phyloP scores from a whole-genome alignment of 2,113 vertebrate species.

The Phyllostomus discolor region DNA sequence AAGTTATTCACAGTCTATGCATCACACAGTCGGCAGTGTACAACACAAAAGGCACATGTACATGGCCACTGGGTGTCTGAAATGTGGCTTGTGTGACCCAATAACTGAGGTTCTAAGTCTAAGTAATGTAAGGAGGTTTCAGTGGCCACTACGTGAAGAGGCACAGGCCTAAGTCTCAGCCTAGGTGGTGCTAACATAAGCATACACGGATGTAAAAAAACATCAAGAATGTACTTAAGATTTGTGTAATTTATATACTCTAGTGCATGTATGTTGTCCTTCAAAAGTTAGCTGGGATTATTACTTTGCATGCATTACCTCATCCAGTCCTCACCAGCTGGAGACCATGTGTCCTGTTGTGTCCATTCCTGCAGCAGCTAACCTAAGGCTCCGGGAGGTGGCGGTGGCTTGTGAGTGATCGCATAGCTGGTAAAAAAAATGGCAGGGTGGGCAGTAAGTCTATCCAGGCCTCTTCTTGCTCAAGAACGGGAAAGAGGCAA shows the following conservation, averaged over 20 bases:
- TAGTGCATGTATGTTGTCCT: not conserved
- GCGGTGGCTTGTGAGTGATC: too few relatives aligned
- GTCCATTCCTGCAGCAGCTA: not conserved
- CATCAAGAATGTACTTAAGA: not conserved
- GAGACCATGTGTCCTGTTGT: not conserved
- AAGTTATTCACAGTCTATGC: not conserved
- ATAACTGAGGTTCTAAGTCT: not conserved
- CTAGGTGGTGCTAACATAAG: not conserved
- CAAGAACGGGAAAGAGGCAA: not conserved
- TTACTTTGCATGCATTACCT: not conserved
- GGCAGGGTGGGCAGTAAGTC: not conserved
- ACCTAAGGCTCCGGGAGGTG: not conserved
- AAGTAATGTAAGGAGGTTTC: not conserved
- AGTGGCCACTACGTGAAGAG: not conserved
- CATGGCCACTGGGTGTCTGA: not conserved
- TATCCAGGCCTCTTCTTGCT: not conserved
- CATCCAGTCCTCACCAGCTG: not conserved
- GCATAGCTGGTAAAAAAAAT: not conserved
- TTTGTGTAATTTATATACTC: not conserved
- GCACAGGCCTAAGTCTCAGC: not conserved
- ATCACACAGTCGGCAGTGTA: not conserved
- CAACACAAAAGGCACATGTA: fast-evolving
- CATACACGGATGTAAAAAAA: not conserved
- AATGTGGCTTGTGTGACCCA: not conserved
- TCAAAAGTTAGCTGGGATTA: not conserved